Evolutionary conservation across 2,888 invertebrate genomes (phyloP).

Genomic region (Dexiosoma caninum): DNA sequence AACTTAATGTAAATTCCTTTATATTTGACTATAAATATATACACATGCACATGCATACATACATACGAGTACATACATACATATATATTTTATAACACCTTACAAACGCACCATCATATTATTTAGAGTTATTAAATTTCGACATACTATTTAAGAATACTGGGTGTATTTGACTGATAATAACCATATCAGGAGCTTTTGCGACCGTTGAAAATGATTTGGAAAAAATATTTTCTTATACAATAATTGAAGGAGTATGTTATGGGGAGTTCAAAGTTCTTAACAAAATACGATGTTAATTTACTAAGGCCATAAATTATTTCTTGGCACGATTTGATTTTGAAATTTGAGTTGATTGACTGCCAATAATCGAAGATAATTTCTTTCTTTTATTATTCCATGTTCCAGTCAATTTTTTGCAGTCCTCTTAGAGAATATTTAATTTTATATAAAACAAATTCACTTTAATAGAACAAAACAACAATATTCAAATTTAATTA

Average conservation of each 20-base stretch:
- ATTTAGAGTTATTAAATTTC: background rate
- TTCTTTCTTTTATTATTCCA: too few relatives aligned
- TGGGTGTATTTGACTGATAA: background rate
- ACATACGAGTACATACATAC: too few relatives aligned
- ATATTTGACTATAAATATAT: too few relatives aligned
- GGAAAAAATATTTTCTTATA: background rate
- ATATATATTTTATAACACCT: slow-evolving; percentile 4
- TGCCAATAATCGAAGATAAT: too few relatives aligned
- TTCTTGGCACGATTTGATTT: background rate
- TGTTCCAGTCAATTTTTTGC: too few relatives aligned
- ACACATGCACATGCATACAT: too few relatives aligned
- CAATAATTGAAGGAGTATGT: background rate
- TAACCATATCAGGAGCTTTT: background rate
- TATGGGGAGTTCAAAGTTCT: background rate
- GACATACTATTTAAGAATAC: background rate
- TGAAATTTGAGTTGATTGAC: too few relatives aligned
- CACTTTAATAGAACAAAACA: too few relatives aligned
- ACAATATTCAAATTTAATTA: too few relatives aligned
- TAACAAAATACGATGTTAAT: background rate
- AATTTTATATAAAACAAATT: too few relatives aligned
- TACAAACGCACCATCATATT: background rate
- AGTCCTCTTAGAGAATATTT: too few relatives aligned
- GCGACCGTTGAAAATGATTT: background rate
- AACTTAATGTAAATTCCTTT: too few relatives aligned
- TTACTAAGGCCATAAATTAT: background rate